Base-by-base conservation (phyloP, 2,888 invertebrate species). In the Tetragonula carbonaria region DNA sequence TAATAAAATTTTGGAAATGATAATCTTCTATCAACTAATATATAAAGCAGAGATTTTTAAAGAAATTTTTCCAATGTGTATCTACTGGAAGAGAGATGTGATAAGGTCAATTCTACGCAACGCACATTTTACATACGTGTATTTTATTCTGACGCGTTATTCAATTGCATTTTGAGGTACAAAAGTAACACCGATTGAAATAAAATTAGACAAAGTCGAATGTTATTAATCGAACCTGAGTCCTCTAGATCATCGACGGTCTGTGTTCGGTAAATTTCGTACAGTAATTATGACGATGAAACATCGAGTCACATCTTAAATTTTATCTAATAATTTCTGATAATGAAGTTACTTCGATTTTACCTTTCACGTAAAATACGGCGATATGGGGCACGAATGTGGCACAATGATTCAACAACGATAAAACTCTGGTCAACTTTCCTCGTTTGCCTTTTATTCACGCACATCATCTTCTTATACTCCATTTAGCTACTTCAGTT, bases 361-460 rank as follows among this genome's bases (percentile, higher is more conserved):
- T 86, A 74, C 80, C 73, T 82, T 78, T 82, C 70, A 85, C 85
- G 87, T 84, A 89, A 86, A 87, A 88, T 85, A 81, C 90, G 88
- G 91, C 92, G 93, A 93, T 93, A 93, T 93, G 93, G 89, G 45
- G 45, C 45, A 45, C 45, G 45, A 92, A 92, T 91, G 90, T 91
- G 91, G 89, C 90, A 91, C 90, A 89, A 90, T 93, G 90, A 91
- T 91, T 89, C 88, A 89, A 91, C 88, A 90, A 88, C 91, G 90
- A 93, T 90, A 88, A 90, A 90, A 88, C 75, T 86, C 80, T 89
- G 84, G 77, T 85, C 84, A 78, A 68, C 84, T 80, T 84, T 81
- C 74, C 81, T 73, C 79, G 72, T 84, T 75, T 77, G 74, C 74
- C 74, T 70, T 72, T 84, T 51, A 74, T 59, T 81, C 68, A 66